Conservation (phyloP, 2,797 vertebrate species). For the Oreochromis grahami region DNA sequence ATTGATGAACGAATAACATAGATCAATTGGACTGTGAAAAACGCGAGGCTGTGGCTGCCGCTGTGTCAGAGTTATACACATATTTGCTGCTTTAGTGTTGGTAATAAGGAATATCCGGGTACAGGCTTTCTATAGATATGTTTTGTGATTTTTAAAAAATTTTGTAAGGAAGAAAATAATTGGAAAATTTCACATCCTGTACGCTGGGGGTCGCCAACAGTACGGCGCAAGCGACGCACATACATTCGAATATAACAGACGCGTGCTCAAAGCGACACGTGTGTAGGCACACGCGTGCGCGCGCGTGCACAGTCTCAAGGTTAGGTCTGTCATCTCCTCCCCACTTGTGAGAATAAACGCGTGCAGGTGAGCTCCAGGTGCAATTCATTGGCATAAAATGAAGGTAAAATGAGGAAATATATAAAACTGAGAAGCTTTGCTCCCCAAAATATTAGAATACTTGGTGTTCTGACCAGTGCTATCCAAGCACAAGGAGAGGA, state of each 20-base stretch:
- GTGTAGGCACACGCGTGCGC: not conserved
- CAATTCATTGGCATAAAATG: not conserved
- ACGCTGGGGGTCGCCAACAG: conserved; percentile 80
- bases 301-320: conserved; percentile 25
- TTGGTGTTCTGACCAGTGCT: not conserved
- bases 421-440: not conserved
- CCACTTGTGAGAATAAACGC: not conserved
- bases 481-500: not conserved
- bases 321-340: conserved; percentile 16
- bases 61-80: not conserved
- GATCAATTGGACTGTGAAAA: not conserved
- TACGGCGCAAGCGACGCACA: conserved; percentile 23
- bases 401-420: not conserved
- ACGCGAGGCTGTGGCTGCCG: not conserved
- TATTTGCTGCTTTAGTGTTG: not conserved
- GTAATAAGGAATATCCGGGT: not conserved
- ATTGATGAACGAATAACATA: not conserved
- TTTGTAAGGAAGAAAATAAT: not conserved
- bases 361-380: not conserved
- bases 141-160: conserved; percentile 2
- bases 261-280: not conserved
- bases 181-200: conserved; percentile 11
- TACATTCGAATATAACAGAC: not conserved
- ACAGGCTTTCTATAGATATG: not conserved
- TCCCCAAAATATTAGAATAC: not conserved